Percentiles rank a stretch among this genome's conserved stretches.
These are phyloP conservation scores for Heliconius nattereri DNA, from an alignment of 1,140 invertebrate species.

Conservation along the genomic window DNA sequence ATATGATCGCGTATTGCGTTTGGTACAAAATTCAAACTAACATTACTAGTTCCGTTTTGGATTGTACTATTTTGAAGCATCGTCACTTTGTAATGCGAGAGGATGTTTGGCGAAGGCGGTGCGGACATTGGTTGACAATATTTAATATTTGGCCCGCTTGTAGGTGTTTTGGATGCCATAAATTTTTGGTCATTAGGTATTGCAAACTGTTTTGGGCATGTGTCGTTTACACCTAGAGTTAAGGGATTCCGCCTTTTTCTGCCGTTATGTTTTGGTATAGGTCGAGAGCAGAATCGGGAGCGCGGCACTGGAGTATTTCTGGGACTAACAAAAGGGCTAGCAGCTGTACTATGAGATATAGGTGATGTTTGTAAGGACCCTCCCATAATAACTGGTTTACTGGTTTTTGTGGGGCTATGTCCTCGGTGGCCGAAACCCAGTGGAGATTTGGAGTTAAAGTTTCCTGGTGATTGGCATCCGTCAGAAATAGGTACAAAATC, in stretches of 20 bases:
- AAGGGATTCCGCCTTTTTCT: conserved; percentile 63
- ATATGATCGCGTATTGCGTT: conserved; percentile 61
- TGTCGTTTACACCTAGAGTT: conserved; percentile 58
- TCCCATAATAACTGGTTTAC: conserved; percentile 72
- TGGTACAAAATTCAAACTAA: conserved; percentile 66
- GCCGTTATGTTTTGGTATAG: conserved; percentile 69
- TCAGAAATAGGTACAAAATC: conserved; percentile 93
- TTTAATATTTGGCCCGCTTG: conserved; percentile 61
- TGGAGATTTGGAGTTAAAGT: conserved; percentile 72
- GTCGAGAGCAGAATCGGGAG: conserved; percentile 67
- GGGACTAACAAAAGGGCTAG: conserved; percentile 93
- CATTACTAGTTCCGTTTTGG: conserved; percentile 60
- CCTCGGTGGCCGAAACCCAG: conserved; percentile 62
- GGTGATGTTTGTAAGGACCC: conserved; percentile 74
- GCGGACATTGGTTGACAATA: conserved; percentile 82
- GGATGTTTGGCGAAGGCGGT: conserved; percentile 81
- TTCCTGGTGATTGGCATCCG: conserved; percentile 83
- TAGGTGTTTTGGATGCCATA: conserved; percentile 54
- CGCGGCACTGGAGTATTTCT: conserved; percentile 88
- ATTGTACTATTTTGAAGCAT: conserved; percentile 56
- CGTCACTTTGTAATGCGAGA: conserved; percentile 71
- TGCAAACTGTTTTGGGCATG: conserved; percentile 65
- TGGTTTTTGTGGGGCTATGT: conserved; percentile 71
- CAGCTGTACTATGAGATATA: conserved; percentile 70
- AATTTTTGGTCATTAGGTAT: conserved; percentile 76